phyloP scores from a whole-genome alignment of 2,888 invertebrate genomes.

The Serrognathus titanus region DNA sequence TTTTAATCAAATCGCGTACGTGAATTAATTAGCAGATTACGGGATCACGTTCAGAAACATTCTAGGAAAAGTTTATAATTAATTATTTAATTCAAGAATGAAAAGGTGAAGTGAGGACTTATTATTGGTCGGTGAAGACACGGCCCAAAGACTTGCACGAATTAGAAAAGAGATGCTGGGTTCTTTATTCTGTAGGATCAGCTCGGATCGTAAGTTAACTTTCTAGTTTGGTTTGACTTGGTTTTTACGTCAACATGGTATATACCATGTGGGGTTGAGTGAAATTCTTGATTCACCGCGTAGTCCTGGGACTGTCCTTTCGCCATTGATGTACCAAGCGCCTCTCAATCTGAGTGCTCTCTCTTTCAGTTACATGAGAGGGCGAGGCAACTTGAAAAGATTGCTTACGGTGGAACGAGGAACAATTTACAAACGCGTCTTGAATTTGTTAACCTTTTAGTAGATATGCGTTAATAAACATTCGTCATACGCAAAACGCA shows the following conservation, averaged over 20 bases:
- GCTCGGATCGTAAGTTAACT: conserved; percentile 46
- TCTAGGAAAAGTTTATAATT: too few species aligned
- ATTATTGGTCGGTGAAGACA: conserved; percentile 65
- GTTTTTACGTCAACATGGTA: too few species aligned
- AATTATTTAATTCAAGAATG: too few species aligned
- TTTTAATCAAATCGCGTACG: too few species aligned
- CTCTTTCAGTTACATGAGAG: conserved; percentile 46
- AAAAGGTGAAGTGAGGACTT: conserved; percentile 72
- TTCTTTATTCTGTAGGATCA: conserved; percentile 46
- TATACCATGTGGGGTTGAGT: conserved; percentile 37
- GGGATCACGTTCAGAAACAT: too few species aligned
- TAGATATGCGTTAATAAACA: too few species aligned
- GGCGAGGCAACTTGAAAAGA: conserved; percentile 43
- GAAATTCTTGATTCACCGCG: conserved; percentile 52
- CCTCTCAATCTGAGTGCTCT: conserved; percentile 39
- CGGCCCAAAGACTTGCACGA: conserved; percentile 45
- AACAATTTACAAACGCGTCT: too few species aligned
- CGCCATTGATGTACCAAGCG: conserved; percentile 17
- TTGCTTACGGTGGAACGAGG: too few species aligned
- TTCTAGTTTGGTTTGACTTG: neutral
- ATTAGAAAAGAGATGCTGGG: conserved; percentile 48
- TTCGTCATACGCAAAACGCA: too few species aligned
- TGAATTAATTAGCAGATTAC: too few species aligned
- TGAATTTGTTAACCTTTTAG: too few species aligned
- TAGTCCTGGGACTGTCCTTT: conserved; percentile 39